Conservation (phyloP, 2,113 vertebrate species). For the Sialia sialis region DNA sequence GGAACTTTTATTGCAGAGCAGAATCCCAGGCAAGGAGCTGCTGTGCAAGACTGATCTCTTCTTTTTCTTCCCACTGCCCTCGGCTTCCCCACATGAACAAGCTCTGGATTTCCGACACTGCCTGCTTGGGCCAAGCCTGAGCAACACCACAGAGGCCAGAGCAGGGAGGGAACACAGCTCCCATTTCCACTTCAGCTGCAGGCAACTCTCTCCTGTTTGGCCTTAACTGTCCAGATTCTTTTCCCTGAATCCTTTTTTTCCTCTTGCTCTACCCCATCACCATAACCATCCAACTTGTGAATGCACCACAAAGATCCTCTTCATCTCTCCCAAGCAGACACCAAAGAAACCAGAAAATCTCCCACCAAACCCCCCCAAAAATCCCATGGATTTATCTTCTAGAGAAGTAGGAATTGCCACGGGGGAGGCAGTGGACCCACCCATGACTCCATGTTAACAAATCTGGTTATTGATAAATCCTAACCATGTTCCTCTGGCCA, state of each 20-base stretch:
- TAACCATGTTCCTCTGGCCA: neutral
- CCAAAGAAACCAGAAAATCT: neutral
- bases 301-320: neutral
- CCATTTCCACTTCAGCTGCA: neutral
- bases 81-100: neutral
- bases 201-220: neutral
- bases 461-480: neutral
- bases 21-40: neutral
- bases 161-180: neutral
- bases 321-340: neutral
- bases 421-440: neutral
- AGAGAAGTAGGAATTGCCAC: neutral
- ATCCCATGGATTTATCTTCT: neutral
- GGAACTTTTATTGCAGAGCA: neutral
- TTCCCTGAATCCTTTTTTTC: neutral
- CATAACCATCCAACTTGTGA: neutral
- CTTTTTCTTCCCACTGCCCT: neutral
- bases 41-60: neutral
- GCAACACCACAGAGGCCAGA: neutral
- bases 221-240: neutral
- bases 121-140: neutral
- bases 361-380: accelerated
- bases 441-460: neutral
- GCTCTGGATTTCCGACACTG: neutral
- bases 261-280: neutral